Evolutionary conservation across 2,888 invertebrate genomes (phyloP), one percentile per base, ranked within the genome.

Genomic region (Tupiocoris notatus): DNA sequence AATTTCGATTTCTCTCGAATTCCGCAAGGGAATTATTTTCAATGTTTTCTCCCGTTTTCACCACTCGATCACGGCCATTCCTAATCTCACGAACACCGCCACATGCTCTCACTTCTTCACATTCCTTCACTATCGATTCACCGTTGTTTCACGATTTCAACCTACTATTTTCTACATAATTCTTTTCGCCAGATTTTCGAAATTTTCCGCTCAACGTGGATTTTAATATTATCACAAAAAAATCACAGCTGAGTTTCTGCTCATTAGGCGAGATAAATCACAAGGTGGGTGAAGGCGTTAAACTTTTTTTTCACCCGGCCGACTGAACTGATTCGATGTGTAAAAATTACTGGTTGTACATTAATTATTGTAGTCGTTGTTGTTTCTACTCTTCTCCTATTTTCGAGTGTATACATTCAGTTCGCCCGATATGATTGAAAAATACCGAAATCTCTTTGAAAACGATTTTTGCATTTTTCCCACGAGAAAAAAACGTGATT

Each of bases 361-460:
- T 78, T 76, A 66, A 71, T 67, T 74, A 77, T 78, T 57, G 78
- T 78, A 78, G 78, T 78, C 77, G 76, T 78, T 78, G 78, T 78
- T 78, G 78, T 78, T 76, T 75, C 71, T 78, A 76, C 65, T 66
- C 71, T 65, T 78, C 59, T 78, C 20, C 66, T 56, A 59, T 70
- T 57, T 70, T 59, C 24, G 54, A 70, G 23, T 59, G 70, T 70
- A 57, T 54, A 65, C 70, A 70, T 70, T 70, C 70, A 70, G 59
- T 70, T 70, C 70, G 59, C 70, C 70, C 70, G 70, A 70, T 59
- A 59, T 25, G 24, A 39, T 3, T 12, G 39, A 39, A 39, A 39
- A 39, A 39, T 39, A 3, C 39, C 39, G 39, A 7, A 39, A 7
- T 39, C 12, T 39, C 39, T 39, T 39, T 39, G 39, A 39, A 12